These are phyloP conservation scores for Lasioglossum villosulum DNA, from an alignment of 2,888 invertebrate species.

Conservation along the genomic window DNA sequence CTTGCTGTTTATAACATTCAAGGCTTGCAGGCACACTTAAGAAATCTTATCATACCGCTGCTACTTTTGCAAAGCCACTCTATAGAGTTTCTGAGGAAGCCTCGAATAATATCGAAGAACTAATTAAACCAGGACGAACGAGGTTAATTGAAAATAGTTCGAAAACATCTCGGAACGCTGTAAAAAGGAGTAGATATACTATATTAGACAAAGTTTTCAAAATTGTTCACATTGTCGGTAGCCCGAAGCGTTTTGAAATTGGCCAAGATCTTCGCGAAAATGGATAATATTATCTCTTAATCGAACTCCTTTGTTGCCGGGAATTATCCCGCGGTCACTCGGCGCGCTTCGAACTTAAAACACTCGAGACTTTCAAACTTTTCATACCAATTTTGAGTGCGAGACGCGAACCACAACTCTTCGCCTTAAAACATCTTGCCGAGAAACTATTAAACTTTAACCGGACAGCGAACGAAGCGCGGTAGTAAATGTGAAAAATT, in stretches of 20 bases:
- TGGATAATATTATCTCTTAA: conserved; percentile 11
- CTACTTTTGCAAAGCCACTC: background rate
- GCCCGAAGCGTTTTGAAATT: background rate
- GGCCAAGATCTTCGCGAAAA: background rate
- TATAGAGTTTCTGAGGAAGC: background rate
- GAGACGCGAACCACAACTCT: background rate
- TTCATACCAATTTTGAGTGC: background rate
- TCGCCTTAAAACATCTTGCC: background rate
- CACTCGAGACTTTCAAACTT: background rate
- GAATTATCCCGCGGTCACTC: conserved; percentile 2
- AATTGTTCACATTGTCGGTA: background rate
- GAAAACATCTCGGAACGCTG: background rate
- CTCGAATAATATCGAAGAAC: background rate
- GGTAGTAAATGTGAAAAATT: too few species aligned
- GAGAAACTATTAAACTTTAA: background rate
- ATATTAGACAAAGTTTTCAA: background rate
- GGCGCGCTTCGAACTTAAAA: background rate
- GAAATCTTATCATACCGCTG: background rate
- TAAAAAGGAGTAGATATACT: background rate
- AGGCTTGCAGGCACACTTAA: background rate
- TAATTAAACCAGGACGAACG: background rate
- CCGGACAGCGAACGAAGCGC: background rate
- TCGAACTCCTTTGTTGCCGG: background rate
- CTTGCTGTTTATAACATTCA: background rate
- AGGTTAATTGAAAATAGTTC: background rate